phyloP scores from a whole-genome alignment of 2,888 invertebrate genomes.

The Eristalinus sepulchralis region DNA sequence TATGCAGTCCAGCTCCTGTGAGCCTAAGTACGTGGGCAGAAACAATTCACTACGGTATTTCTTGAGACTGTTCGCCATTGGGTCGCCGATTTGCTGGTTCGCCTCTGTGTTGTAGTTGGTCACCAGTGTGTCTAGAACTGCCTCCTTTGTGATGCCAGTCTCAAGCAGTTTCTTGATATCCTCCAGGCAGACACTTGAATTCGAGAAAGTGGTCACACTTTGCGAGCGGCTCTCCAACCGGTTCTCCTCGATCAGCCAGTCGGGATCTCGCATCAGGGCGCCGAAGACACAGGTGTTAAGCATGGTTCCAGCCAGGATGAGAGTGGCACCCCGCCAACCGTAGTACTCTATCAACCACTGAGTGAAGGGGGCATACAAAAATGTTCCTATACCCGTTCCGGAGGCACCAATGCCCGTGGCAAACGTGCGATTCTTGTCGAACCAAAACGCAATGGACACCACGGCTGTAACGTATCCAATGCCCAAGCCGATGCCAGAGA shows the following conservation, averaged over 20 bases:
- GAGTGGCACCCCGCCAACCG: constrained; percentile 92
- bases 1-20: constrained; percentile 77
- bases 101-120: constrained; percentile 81
- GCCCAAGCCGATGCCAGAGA: constrained; percentile 92
- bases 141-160: constrained; percentile 83
- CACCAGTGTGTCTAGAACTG: constrained; percentile 79
- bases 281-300: constrained; percentile 93
- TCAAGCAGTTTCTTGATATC: constrained; percentile 86
- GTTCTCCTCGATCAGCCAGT: constrained; percentile 84
- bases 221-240: constrained; percentile 80
- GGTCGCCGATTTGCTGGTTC: constrained; percentile 80
- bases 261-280: constrained; percentile 92
- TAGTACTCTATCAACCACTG: constrained; percentile 87
- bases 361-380: constrained; percentile 92
- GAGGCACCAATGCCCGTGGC: constrained; percentile 94
- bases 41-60: constrained; percentile 80
- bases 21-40: constrained; percentile 78
- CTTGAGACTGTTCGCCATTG: constrained; percentile 75
- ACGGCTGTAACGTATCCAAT: constrained; percentile 93
- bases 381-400: constrained; percentile 94
- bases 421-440: constrained; percentile 92
- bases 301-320: constrained; percentile 91
- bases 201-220: constrained; percentile 80
- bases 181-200: constrained; percentile 80
- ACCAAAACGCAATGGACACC: constrained; percentile 95